Conservation (phyloP, 2,797 vertebrate species). For the Sus cebifrons region DNA sequence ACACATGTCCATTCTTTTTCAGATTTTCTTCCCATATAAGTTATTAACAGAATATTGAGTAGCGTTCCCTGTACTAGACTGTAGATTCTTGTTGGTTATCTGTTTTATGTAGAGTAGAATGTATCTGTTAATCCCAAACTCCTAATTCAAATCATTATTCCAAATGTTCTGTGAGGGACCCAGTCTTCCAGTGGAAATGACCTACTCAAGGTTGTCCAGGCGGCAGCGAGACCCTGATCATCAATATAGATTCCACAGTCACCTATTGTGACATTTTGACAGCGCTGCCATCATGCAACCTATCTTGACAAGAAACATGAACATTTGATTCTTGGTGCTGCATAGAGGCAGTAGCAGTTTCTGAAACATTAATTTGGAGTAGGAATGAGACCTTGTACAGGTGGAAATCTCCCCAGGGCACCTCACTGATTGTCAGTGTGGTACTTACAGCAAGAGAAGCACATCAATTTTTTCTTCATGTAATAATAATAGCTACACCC, state of each 20-base stretch:
- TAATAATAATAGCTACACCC: constrained; percentile 28
- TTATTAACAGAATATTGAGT: no score
- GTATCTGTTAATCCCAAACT: no score
- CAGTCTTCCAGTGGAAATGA: not conserved
- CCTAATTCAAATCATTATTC: not conserved
- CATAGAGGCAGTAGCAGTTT: not conserved
- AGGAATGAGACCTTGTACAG: not conserved
- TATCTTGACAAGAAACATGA: not conserved
- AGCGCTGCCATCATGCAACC: not conserved
- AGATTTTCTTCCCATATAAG: no score
- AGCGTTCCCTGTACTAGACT: no score
- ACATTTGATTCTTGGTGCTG: not conserved
- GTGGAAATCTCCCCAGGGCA: not conserved
- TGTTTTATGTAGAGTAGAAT: no score
- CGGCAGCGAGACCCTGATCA: not conserved
- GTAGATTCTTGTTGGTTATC: no score
- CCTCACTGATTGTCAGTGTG: not conserved
- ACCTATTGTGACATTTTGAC: not conserved
- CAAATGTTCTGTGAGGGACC: not conserved
- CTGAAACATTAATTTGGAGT: not conserved
- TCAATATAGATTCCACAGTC: not conserved
- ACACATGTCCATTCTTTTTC: no score
- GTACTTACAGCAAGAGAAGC: not conserved
- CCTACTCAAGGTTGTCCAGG: not conserved
- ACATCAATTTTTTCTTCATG: not conserved